Evolutionary conservation across 2,113 vertebrate genomes (phyloP).

Genomic region (Sturnira hondurensis): DNA sequence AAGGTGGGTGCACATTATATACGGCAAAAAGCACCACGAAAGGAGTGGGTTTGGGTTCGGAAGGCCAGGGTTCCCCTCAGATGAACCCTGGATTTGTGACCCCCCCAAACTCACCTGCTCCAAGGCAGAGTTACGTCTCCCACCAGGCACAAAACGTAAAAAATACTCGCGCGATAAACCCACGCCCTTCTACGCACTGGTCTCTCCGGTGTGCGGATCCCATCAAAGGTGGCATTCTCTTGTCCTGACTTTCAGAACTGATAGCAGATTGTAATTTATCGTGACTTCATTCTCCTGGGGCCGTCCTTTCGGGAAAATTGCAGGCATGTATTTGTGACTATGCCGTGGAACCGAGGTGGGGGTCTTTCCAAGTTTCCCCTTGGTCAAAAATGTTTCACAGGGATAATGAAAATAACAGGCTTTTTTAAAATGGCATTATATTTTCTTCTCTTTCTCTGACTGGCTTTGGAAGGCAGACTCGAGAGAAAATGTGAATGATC

Average conservation of each 20-base stretch:
- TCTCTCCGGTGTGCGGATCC: rapidly evolving
- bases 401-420: not conserved
- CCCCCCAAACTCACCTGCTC: too few species aligned
- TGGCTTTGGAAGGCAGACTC: not conserved
- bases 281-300: not conserved
- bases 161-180: not conserved
- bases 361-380: not conserved
- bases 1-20: too few species aligned
- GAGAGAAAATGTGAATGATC: not conserved
- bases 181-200: too few species aligned
- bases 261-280: not conserved
- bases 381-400: not conserved
- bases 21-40: rapidly evolving
- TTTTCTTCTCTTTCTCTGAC: not conserved
- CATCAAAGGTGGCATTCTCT: too few species aligned
- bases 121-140: too few species aligned
- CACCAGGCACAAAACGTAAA: not conserved
- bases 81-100: too few species aligned
- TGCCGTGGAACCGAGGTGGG: not conserved
- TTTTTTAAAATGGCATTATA: not conserved
- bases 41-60: too few species aligned
- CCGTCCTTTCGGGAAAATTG: not conserved
- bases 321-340: not conserved
- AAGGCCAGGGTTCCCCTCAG: too few species aligned
- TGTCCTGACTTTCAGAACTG: not conserved